Evolutionary conservation across 1,140 invertebrate genomes (phyloP).

Genomic region (Bemisia tabaci): DNA sequence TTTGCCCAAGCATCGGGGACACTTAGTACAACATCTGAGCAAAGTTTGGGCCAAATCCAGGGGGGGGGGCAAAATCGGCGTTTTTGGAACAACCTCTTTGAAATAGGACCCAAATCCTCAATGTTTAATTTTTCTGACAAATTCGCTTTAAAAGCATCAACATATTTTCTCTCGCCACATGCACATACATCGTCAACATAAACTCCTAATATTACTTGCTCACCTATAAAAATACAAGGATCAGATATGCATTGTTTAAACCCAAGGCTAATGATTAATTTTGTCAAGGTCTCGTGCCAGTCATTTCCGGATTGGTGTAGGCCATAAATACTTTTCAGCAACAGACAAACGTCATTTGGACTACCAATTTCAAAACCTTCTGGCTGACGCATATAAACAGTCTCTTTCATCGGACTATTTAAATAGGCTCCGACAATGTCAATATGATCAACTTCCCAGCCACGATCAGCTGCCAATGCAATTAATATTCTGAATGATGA

Average conservation of each 20-base stretch:
- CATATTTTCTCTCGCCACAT: neutral
- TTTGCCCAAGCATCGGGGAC: too few species aligned
- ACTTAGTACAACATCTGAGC: too few species aligned
- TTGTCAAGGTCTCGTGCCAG: neutral
- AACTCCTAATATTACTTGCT: neutral
- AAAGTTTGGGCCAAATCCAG: too few species aligned
- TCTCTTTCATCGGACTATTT: slow-evolving; percentile 6
- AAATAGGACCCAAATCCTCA: too few species aligned
- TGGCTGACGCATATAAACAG: slow-evolving; percentile 7
- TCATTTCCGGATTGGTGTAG: neutral
- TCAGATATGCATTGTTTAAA: neutral
- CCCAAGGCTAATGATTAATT: neutral
- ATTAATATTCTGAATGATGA: neutral
- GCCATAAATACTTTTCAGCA: neutral
- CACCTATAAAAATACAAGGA: neutral
- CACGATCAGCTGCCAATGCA: neutral
- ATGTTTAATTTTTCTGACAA: too few species aligned
- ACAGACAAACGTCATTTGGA: neutral
- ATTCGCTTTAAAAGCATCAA: neutral
- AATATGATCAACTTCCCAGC: neutral
- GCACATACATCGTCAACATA: neutral
- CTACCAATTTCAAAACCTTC: slow-evolving; percentile 6
- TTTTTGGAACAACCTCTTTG: too few species aligned
- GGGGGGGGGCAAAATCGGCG: too few species aligned
- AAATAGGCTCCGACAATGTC: slow-evolving; percentile 6